Evolutionary conservation across 2,797 vertebrate genomes (phyloP).

Genomic region (Sphaeramia orbicularis): DNA sequence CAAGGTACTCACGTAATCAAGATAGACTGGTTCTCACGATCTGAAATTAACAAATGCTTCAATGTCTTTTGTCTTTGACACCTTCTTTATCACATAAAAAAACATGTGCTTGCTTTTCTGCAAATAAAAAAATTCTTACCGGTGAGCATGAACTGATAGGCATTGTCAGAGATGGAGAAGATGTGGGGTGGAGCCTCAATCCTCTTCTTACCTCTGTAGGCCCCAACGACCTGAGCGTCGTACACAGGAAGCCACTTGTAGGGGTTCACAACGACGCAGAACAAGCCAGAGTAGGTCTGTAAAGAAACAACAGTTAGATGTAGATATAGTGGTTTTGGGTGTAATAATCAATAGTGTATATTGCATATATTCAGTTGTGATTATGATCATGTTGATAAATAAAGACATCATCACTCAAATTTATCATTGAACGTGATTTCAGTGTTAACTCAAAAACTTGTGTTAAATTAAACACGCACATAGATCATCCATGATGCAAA

Average conservation of each 20-base stretch:
- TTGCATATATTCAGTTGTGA: too few species aligned
- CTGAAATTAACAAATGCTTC: slow-evolving; percentile 58
- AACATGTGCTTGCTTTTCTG: too few species aligned
- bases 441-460: background rate
- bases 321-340: too few species aligned
- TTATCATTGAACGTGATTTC: background rate
- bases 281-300: slow-evolving; percentile 90
- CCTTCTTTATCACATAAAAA: too few species aligned
- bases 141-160: too few species aligned
- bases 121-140: too few species aligned
- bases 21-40: slow-evolving; percentile 89
- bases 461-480: slow-evolving; percentile 36
- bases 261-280: slow-evolving; percentile 89
- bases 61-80: too few species aligned
- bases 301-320: too few species aligned
- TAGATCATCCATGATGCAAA: slow-evolving; percentile 84
- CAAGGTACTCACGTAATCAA: slow-evolving; percentile 86
- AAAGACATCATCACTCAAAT: too few species aligned
- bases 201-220: slow-evolving; percentile 70
- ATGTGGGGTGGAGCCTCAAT: slow-evolving; percentile 79
- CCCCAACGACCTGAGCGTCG: slow-evolving; percentile 40
- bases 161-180: too few species aligned
- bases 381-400: too few species aligned
- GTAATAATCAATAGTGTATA: too few species aligned
- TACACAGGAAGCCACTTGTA: slow-evolving; percentile 90